Evolutionary conservation across 2,888 invertebrate species (phyloP).

Genomic region (Sthenelais limicola): DNA sequence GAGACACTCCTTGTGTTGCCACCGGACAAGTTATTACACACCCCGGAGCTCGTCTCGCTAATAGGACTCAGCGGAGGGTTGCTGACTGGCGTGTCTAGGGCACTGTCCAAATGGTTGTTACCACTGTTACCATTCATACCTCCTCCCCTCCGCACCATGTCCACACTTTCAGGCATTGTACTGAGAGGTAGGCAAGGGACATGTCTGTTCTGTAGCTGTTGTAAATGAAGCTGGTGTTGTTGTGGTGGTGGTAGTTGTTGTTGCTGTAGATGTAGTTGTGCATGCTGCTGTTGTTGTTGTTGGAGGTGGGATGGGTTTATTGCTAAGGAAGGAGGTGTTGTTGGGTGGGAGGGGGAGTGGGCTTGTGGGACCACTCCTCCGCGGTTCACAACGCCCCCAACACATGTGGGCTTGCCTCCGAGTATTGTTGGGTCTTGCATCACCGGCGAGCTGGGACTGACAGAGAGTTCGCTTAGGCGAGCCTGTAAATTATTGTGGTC

Average conservation of each 20-base stretch:
- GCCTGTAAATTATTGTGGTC: conserved; percentile 35
- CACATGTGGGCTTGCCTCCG: neutral
- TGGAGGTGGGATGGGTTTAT: neutral
- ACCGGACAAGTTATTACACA: conserved; percentile 68
- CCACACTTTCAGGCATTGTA: neutral
- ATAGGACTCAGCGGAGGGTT: conserved; percentile 71
- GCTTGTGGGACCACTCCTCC: neutral
- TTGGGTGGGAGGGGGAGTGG: neutral
- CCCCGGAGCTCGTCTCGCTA: conserved; percentile 71
- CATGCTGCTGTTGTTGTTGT: neutral
- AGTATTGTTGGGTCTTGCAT: too few relatives aligned
- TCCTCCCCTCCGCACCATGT: neutral
- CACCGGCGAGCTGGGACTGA: too few relatives aligned
- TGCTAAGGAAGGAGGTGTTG: neutral
- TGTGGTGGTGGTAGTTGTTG: neutral
- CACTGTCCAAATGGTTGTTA: conserved; percentile 8
- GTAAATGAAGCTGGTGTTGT: neutral
- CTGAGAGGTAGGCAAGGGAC: conserved; percentile 12
- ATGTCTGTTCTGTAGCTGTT: neutral
- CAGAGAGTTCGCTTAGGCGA: conserved; percentile 34
- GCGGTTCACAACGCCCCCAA: neutral
- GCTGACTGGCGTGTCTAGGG: conserved; percentile 52
- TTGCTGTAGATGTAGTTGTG: too few relatives aligned
- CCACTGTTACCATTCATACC: neutral
- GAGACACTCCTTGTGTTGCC: conserved; percentile 79